Evolutionary conservation across 2,797 vertebrate species (phyloP).

Genomic region (Tamandua tetradactyla): DNA sequence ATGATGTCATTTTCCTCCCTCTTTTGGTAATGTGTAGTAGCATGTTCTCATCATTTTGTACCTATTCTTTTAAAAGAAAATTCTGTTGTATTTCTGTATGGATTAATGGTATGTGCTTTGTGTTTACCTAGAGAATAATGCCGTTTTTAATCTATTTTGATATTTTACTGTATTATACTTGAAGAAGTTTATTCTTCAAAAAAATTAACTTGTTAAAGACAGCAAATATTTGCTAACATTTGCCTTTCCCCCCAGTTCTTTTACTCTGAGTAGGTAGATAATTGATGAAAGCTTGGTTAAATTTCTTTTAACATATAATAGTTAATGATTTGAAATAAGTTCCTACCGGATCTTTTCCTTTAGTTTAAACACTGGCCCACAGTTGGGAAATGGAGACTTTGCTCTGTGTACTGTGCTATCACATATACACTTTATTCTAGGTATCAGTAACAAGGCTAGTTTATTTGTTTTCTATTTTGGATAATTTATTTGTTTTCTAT

Average conservation of each 20-base stretch:
- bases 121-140: not conserved
- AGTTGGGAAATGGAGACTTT: slow-evolving; percentile 62
- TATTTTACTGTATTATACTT: slow-evolving; percentile 40
- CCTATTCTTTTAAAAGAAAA: not conserved
- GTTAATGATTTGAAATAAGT: not conserved
- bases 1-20: not conserved
- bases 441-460: slow-evolving; percentile 60
- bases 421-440: slow-evolving; percentile 66
- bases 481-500: slow-evolving; percentile 38
- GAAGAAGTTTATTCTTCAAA: slow-evolving; percentile 29
- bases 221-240: not conserved
- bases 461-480: not conserved
- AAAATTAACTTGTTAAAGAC: not conserved
- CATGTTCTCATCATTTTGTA: not conserved
- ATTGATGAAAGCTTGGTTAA: not conserved
- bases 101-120: not conserved
- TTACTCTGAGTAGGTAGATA: slow-evolving; percentile 10
- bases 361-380: slow-evolving; percentile 4
- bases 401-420: slow-evolving; percentile 64
- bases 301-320: slow-evolving; percentile 18
- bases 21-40: not conserved
- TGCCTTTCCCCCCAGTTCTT: slow-evolving; percentile 26
- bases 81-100: not conserved
- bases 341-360: slow-evolving; percentile 10
- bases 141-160: slow-evolving; percentile 17